phyloP scores from a whole-genome alignment of 2,888 invertebrate genomes.

The Eucera pruinosa region DNA sequence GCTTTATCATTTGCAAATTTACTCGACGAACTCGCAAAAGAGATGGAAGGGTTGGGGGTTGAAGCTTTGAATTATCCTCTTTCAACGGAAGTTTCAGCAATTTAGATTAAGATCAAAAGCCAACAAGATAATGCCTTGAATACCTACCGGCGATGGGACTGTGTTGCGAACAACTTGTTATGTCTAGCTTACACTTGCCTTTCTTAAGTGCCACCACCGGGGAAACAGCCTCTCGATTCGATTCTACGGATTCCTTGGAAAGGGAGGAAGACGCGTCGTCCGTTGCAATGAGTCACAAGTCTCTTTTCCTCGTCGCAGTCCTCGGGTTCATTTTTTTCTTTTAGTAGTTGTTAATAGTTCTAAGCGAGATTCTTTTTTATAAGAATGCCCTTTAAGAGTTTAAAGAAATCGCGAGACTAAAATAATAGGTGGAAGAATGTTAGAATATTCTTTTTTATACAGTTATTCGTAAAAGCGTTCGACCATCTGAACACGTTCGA shows the following conservation, averaged over 20 bases:
- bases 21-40: constrained; percentile 21
- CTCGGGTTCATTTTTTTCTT: neutral
- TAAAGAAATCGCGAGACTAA: no score
- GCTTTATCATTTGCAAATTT: constrained; percentile 57
- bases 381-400: no score
- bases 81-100: constrained; percentile 68
- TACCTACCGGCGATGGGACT: constrained; percentile 37
- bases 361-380: no score
- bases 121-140: constrained; percentile 62
- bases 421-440: no score
- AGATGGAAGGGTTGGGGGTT: neutral
- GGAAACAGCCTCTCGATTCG: constrained; percentile 22
- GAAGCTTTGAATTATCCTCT: constrained; percentile 51
- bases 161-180: constrained; percentile 46
- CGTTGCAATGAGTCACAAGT: neutral
- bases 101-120: constrained; percentile 76
- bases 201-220: constrained; percentile 12
- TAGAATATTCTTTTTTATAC: no score
- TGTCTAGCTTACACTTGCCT: constrained; percentile 36
- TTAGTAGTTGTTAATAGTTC: no score
- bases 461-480: no score
- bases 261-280: constrained; percentile 2
- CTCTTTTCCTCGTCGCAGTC: neutral
- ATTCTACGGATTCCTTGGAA: constrained; percentile 7
- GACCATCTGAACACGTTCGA: no score